phyloP scores from a whole-genome alignment of 1,140 invertebrate genomes.

The Tetragonula clypearis region DNA sequence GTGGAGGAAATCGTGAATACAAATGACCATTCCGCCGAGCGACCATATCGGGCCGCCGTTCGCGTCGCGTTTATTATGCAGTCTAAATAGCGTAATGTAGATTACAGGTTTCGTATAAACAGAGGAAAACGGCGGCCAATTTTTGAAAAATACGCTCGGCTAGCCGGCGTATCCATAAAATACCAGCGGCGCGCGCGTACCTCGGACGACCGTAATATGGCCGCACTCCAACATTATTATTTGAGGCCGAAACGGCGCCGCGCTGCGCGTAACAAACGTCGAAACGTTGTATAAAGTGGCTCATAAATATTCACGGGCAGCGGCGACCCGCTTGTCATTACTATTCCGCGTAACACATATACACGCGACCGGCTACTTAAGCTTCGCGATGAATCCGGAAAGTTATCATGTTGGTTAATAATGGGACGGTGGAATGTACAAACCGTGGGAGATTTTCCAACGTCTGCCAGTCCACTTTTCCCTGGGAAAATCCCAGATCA shows the following conservation, averaged over 20 bases:
- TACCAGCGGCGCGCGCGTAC: not conserved
- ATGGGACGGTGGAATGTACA: not conserved
- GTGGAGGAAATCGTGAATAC: not conserved
- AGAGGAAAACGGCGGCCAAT: not conserved
- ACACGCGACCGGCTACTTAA: not conserved
- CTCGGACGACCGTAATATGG: slow-evolving; percentile 13
- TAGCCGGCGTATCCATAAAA: not conserved
- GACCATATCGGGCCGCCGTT: not conserved
- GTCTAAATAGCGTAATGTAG: not conserved
- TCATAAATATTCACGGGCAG: slow-evolving; percentile 43
- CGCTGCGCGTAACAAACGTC: slow-evolving; percentile 41
- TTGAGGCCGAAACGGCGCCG: slow-evolving; percentile 3
- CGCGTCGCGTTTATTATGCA: not conserved
- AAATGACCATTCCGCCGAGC: not conserved
- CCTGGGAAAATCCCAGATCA: slow-evolving; percentile 28
- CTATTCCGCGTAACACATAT: slow-evolving; percentile 27
- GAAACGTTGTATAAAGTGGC: slow-evolving; percentile 48
- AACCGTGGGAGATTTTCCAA: not conserved
- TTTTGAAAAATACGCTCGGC: slow-evolving; percentile 9
- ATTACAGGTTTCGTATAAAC: slow-evolving; percentile 8
- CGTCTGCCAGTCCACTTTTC: not conserved
- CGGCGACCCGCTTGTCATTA: slow-evolving; percentile 28
- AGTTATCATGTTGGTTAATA: slow-evolving; percentile 17
- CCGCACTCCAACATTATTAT: slow-evolving; percentile 39
- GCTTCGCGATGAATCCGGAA: not conserved